Evolutionary conservation across 2,113 vertebrate genomes (phyloP).

Genomic region (Amphiprion ocellaris): DNA sequence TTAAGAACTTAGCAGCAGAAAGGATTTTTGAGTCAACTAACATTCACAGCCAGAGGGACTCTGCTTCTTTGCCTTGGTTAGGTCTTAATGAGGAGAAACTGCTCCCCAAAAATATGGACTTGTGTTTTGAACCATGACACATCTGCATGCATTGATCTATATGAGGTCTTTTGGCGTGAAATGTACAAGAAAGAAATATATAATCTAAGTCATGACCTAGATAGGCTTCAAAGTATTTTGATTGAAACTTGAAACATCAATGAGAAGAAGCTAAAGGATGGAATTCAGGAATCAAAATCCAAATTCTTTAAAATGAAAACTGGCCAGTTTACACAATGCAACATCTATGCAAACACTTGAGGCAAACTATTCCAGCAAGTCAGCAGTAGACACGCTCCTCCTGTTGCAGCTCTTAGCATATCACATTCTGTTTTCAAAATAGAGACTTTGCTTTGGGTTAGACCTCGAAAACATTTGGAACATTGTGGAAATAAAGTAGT

Average conservation of each 20-base stretch:
- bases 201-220: not conserved
- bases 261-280: not conserved
- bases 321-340: not conserved
- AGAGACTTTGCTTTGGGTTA: not conserved
- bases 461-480: not conserved
- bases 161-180: not conserved
- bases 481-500: not conserved
- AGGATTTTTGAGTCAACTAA: conserved; percentile 34
- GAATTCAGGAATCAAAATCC: not conserved
- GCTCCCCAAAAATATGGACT: not conserved
- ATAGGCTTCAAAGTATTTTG: not conserved
- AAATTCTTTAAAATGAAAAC: not conserved
- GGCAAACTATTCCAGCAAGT: conserved; percentile 14
- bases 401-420: conserved; percentile 5
- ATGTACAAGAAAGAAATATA: not conserved
- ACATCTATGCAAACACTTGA: conserved; percentile 34
- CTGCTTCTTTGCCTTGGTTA: conserved; percentile 24
- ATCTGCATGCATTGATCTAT: not conserved
- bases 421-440: conserved; percentile 6
- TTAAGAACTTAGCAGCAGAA: conserved; percentile 68
- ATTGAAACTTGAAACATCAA: not conserved
- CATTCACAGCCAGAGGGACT: conserved; percentile 60
- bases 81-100: conserved; percentile 15
- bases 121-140: not conserved
- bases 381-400: conserved; percentile 7